Evolutionary conservation across 2,888 invertebrate species (phyloP).

Genomic region (Slavum lentiscoides): DNA sequence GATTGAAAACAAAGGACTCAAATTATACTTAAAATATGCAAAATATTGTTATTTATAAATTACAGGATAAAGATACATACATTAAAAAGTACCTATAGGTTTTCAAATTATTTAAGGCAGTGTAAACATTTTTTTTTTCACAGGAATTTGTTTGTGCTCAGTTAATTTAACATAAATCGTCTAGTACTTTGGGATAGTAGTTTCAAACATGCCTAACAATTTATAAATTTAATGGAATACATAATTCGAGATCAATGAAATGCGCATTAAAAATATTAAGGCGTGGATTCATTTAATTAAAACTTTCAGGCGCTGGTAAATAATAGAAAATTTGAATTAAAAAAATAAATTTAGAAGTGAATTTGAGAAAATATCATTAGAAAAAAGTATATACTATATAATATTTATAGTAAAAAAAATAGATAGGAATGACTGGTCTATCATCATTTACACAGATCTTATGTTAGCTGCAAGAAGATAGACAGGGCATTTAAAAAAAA

Average conservation of each 20-base stretch:
- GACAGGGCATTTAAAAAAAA: slow-evolving; percentile 14
- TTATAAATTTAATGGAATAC: slow-evolving; percentile 49
- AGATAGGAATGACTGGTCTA: slow-evolving; percentile 33
- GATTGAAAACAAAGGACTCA: slow-evolving; percentile 11
- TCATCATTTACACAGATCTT: slow-evolving; percentile 40
- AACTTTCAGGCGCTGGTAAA: slow-evolving; percentile 14
- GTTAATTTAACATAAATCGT: slow-evolving; percentile 22
- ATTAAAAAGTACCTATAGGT: neutral
- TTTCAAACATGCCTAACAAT: slow-evolving; percentile 37
- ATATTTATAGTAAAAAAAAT: slow-evolving; percentile 25
- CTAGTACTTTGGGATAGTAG: slow-evolving; percentile 25
- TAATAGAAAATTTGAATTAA: slow-evolving; percentile 30
- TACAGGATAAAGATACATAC: neutral
- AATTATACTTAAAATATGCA: slow-evolving; percentile 1
- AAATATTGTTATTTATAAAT: slow-evolving; percentile 3
- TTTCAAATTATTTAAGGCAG: slow-evolving; percentile 28
- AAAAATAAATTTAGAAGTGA: slow-evolving; percentile 30
- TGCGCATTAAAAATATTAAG: slow-evolving; percentile 28
- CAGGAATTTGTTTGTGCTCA: slow-evolving; percentile 9
- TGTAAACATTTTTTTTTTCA: slow-evolving; percentile 20
- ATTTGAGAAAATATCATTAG: slow-evolving; percentile 21
- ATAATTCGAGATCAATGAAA: slow-evolving; percentile 49
- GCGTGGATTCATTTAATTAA: neutral
- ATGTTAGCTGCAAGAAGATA: slow-evolving; percentile 7
- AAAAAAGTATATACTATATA: neutral